A percentile compares a stretch with the other conserved stretches of the same genome.
These are phyloP conservation scores for Sebastes iracundus DNA, from an alignment of 2,797 vertebrate species.

Conservation along the genomic window DNA sequence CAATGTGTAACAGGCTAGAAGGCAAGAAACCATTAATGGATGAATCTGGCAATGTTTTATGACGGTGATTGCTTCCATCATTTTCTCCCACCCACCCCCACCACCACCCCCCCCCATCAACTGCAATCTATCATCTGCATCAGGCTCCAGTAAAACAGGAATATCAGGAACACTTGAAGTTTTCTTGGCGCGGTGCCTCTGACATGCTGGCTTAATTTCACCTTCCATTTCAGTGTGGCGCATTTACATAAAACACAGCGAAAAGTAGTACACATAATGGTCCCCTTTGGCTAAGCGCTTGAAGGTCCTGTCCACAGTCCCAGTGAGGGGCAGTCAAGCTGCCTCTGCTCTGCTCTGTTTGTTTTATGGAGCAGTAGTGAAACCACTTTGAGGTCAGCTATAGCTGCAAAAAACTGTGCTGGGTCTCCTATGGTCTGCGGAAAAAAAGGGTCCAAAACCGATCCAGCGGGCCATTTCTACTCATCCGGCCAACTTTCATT, in stretches of 20 bases:
- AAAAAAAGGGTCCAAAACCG: slow-evolving; percentile 54
- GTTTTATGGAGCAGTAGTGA: slow-evolving; percentile 81
- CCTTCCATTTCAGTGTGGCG: slow-evolving; percentile 60
- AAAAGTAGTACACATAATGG: slow-evolving; percentile 67
- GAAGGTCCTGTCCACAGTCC: slow-evolving; percentile 77
- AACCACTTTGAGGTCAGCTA: slow-evolving; percentile 69
- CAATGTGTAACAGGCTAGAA: slow-evolving; percentile 21
- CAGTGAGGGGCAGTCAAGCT: slow-evolving; percentile 76
- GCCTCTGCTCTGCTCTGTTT: slow-evolving; percentile 82
- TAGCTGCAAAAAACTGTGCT: slow-evolving; percentile 65
- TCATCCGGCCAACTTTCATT: slow-evolving; percentile 53
- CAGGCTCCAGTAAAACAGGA: slow-evolving; percentile 53
- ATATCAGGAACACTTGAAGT: slow-evolving; percentile 62
- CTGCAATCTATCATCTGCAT: slow-evolving; percentile 58
- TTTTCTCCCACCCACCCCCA: neutral
- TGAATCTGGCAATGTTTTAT: slow-evolving; percentile 49
- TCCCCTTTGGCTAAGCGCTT: slow-evolving; percentile 75
- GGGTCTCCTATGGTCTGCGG: slow-evolving; percentile 65
- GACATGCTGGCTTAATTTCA: slow-evolving; percentile 70
- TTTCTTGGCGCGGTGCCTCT: slow-evolving; percentile 73
- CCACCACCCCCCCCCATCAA: slow-evolving; percentile 8
- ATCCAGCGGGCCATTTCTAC: slow-evolving; percentile 63
- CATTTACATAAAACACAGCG: slow-evolving; percentile 72
- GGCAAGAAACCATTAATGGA: slow-evolving; percentile 50
- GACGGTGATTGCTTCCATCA: slow-evolving; percentile 49